Percentiles rank a stretch among this genome's conserved stretches.
Conservation (phyloP, 2,113 vertebrate genomes). For the Psilopogon haemacephalus region DNA sequence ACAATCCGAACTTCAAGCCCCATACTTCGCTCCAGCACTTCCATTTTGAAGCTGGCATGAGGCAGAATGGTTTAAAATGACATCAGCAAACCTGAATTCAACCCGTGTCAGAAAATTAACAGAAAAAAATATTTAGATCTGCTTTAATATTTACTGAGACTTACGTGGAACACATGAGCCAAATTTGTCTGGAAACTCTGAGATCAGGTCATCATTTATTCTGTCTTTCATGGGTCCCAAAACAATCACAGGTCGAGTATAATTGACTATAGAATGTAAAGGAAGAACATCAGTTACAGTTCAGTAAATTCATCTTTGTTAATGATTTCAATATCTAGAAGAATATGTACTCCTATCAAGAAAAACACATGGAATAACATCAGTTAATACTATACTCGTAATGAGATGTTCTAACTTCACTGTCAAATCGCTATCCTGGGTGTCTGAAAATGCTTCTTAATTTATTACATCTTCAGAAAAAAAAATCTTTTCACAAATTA, state of each 20-base stretch:
- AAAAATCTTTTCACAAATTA: not conserved
- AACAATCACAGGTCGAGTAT: conserved; percentile 94
- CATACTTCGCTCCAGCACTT: too few relatives aligned
- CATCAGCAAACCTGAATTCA: too few relatives aligned
- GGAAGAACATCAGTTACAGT: not conserved
- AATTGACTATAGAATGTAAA: conserved; percentile 82
- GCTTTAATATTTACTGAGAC: conserved; percentile 59
- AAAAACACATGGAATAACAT: not conserved
- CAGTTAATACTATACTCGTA: not conserved
- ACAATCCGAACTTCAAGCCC: too few relatives aligned
- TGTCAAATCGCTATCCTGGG: not conserved
- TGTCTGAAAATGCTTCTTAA: not conserved
- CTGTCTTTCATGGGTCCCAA: conserved; percentile 98
- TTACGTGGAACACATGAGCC: conserved; percentile 97
- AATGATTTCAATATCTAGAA: not conserved
- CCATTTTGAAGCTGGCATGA: too few relatives aligned
- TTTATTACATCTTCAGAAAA: not conserved
- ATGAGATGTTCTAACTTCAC: not conserved
- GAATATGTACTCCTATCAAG: not conserved
- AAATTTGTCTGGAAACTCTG: conserved; percentile 97
- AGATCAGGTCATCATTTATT: conserved; percentile 97
- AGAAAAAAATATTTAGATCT: not conserved
- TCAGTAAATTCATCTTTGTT: not conserved
- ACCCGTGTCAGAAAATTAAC: not conserved
- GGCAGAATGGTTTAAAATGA: too few relatives aligned